Evolutionary conservation across 2,888 invertebrate genomes (phyloP), one percentile per base, ranked within the genome.

Genomic region (Hofmannophila pseudospretella): DNA sequence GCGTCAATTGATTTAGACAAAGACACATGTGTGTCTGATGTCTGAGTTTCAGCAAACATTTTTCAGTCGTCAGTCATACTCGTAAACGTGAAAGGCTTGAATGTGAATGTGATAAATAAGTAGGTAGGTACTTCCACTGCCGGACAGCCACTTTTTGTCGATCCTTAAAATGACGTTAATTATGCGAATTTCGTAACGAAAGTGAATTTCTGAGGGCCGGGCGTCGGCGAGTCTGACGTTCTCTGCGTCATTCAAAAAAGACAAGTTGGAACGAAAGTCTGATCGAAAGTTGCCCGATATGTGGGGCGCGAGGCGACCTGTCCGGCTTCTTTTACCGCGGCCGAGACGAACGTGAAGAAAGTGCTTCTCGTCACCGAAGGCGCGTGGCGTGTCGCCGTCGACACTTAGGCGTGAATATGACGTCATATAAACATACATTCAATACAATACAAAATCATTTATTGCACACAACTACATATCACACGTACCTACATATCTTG

Each of bases 221-320:
- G 71, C 70, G 76, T 64, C 76, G 49, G 45, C 42, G 50, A 48
- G 78, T 81, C 80, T 80, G 75, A 67, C 57, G 53, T 54, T 63
- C 58, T 60, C 63, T 54, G 60, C 60, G 64, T 66, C 63, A 66
- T 51, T 55, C 50, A 62, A 73, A 79, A 76, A 79, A 75, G 68
- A 69, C 64, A 58, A 71, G 63, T 69, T 69, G 63, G 69, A 78
- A 76, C 75, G 84, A 84, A 85, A 84, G 84, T 85, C 68, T 63
- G 70, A 84, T 82, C 79, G 86, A 86, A 86, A 86, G 86, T 86
- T 84, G 82, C 60, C 60, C 60, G 70, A 77, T 81, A 85, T 85
- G 84, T 86, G 80, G 81, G 80, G 53, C 82, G 75, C 64, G 59
- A 57, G 67, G 59, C 68, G 69, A 60, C 63, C 71, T 63, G 38